Conservation (phyloP, 1,140 invertebrate genomes). For the Varroa destructor region DNA sequence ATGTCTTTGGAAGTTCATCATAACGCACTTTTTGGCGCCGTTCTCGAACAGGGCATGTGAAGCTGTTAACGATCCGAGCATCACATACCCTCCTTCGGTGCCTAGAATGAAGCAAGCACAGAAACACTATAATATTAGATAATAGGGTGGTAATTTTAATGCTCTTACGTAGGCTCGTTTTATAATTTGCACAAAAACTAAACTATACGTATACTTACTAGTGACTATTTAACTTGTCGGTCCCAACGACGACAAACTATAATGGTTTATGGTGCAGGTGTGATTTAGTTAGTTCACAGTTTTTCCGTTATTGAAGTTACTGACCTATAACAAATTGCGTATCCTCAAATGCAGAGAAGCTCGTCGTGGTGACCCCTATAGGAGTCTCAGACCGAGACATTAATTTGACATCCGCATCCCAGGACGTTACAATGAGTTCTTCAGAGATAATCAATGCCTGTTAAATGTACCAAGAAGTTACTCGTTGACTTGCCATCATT, state of each 20-base stretch:
- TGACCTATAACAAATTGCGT: conserved; percentile 23
- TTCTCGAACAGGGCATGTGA: not conserved
- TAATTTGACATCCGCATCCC: conserved; percentile 17
- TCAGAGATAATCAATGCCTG: conserved; percentile 7
- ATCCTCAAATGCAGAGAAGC: conserved; percentile 13
- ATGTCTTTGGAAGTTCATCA: conserved; percentile 21
- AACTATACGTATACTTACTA: no score
- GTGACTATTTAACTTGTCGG: no score
- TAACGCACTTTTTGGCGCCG: conserved; percentile 5
- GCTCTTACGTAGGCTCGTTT: no score
- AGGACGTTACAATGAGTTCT: conserved; percentile 4
- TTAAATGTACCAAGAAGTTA: not conserved
- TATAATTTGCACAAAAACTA: no score
- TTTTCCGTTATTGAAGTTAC: not conserved
- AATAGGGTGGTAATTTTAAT: no score
- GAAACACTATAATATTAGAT: no score
- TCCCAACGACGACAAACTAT: no score
- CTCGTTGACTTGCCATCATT: no score
- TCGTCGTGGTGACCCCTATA: conserved; percentile 6
- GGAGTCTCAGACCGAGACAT: not conserved
- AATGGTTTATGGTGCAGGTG: no score
- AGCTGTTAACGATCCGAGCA: conserved; percentile 13
- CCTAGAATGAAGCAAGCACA: not conserved
- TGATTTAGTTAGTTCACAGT: no score
- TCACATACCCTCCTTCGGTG: conserved; percentile 24